Conservation (phyloP, 2,797 vertebrate genomes). For the Varecia variegata region DNA sequence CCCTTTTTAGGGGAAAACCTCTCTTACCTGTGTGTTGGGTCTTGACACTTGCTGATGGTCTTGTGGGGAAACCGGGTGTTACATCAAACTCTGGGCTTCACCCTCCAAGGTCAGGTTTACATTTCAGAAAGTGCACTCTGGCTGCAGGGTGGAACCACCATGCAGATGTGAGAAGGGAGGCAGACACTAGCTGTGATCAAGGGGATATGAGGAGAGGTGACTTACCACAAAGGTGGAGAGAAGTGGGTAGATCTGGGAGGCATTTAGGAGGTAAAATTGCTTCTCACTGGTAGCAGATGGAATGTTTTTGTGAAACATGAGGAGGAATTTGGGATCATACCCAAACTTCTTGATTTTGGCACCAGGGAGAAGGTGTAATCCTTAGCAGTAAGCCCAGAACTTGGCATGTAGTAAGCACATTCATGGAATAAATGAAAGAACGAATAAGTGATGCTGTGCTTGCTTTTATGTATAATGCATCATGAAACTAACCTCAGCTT, state of each 20-base stretch:
- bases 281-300: neutral
- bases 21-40: neutral
- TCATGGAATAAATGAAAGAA: neutral
- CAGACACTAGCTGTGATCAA: neutral
- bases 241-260: neutral
- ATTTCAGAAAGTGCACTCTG: neutral
- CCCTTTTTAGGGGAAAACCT: neutral
- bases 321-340: neutral
- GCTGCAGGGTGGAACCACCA: neutral
- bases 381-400: neutral
- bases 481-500: slow-evolving; percentile 20
- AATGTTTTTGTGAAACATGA: neutral
- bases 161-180: neutral
- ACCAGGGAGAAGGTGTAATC: neutral
- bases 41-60: neutral
- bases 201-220: neutral
- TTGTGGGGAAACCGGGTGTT: neutral
- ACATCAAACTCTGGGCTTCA: neutral
- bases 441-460: neutral
- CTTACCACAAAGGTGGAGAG: neutral
- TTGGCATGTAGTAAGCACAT: neutral
- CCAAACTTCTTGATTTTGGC: neutral
- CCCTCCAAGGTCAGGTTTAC: neutral
- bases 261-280: neutral
- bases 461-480: neutral